Base-by-base conservation (phyloP, 2,888 invertebrate genomes). In the Acronicta leporina region DNA sequence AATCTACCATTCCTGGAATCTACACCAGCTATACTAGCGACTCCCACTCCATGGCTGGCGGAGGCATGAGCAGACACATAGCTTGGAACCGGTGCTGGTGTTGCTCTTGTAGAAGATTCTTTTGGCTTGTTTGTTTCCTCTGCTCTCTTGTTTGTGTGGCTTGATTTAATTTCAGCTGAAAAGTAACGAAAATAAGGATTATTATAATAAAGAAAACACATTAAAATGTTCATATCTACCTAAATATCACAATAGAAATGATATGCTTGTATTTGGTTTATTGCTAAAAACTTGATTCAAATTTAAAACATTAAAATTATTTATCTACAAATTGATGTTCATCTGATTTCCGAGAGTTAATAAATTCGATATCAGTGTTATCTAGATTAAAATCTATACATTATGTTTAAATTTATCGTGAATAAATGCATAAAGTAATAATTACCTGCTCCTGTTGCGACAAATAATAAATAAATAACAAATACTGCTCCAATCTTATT, bases 1-100 rank as follows among this genome's bases (percentile, higher is more conserved):
- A 89, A 75, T 56, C 88, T 73, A 1, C 89, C 92, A 33, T 91
- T 88, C 35, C 88, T 83, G 15, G 88, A 85, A 1, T 89, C 77
- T n/a, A 87, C 73, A 0, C 85, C 86, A 2, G 89, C 81, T 11
- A 90, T 68, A 52, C 89, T 90, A 9, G 89, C 83, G 0, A 91
- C 83, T 1, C 89, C 90, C 11, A 82, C 63, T 0, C 81, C 81
- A 49, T 84, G 69, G 13, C 63, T 77, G 10, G 69, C 63, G 7
- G 54, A 35, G 15, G 52, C 64, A 5, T 65, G 58, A 20, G 63
- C 60, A 5, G 61, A 53, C 11, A 69, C 52, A 68, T 70, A 68
- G 13, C 52, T 59, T 10, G 52, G 27, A 16, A 16, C 35, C 20
- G 20, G 20, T 20, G 20, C 4, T 20, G 20, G 20, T 20, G 57